These are phyloP conservation scores for Anas bernieri DNA, from an alignment of 2,797 vertebrate genomes.

Conservation along the genomic window DNA sequence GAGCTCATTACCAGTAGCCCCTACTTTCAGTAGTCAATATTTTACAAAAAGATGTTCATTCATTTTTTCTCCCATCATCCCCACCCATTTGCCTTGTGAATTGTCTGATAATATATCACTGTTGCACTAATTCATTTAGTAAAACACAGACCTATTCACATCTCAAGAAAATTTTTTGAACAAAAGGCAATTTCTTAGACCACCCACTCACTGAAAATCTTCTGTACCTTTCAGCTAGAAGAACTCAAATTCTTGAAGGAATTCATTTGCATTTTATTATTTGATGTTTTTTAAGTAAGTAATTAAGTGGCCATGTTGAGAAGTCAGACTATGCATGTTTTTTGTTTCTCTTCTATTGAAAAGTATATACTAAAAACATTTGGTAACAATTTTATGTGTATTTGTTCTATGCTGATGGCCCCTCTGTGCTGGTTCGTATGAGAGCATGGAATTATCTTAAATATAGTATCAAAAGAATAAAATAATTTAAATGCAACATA, in stretches of 20 bases:
- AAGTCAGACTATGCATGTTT: background rate
- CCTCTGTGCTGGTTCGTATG: background rate
- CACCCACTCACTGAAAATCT: slow-evolving; percentile 49
- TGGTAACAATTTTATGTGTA: slow-evolving; percentile 46
- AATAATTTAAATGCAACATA: background rate
- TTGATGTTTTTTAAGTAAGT: slow-evolving; percentile 30
- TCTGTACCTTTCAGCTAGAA: slow-evolving; percentile 13
- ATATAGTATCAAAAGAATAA: slow-evolving; percentile 2
- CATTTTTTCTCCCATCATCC: slow-evolving; percentile 15
- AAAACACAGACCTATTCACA: slow-evolving; percentile 62
- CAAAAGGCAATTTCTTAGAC: slow-evolving; percentile 58
- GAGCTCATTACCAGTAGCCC: slow-evolving; percentile 46
- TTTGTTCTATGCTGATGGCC: slow-evolving; percentile 52
- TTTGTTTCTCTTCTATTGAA: slow-evolving; percentile 49
- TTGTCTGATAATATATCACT: slow-evolving; percentile 9
- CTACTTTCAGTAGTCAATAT: slow-evolving; percentile 23
- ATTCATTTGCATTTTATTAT: slow-evolving; percentile 35
- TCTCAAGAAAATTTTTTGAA: slow-evolving; percentile 28
- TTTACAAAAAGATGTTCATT: slow-evolving; percentile 45
- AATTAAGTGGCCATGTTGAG: slow-evolving; percentile 50
- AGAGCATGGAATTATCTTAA: background rate
- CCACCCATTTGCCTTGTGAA: slow-evolving; percentile 5
- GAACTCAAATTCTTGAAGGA: slow-evolving; percentile 23
- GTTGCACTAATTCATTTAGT: slow-evolving; percentile 13
- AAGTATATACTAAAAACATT: slow-evolving; percentile 48